Evolutionary conservation across 2,888 invertebrate genomes (phyloP), one percentile per base, ranked within the genome.

Genomic region (Cryptus armator): DNA sequence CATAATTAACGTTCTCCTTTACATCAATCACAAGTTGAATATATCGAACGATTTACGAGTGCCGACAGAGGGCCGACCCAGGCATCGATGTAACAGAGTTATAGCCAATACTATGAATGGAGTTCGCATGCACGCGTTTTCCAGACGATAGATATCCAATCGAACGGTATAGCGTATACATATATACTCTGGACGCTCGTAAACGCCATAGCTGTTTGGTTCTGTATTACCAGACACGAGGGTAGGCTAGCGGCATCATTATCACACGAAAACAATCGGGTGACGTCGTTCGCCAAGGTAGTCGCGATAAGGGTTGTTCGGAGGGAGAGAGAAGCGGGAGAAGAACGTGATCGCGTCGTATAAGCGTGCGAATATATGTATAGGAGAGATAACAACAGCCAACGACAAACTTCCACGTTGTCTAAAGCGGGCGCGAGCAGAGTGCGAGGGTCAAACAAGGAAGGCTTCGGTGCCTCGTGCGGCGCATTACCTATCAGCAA

Each of bases 241-340:
- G 43, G 56, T 46, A 74, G 66, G 7, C 16, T 43, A 24, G 19
- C 32, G 70, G 53, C 56, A 29, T 68, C 43, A 68, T 74, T 81
- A 81, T 81, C 74, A 37, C 43, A 19, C 12, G 74, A 81, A 81
- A 74, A 81, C 72, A 81, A 81, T 81, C 67, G 59, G 46, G 46
- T 67, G 48, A 43, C 67, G 48, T 24, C 32, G 48, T 76, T 66
- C 66, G 56, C 71, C 29, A 16, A 71, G 56, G 71, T 56, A 12
- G 80, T 29, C 19, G n/a, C 66, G 72, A 72, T 80, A 80, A 72
- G 80, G 80, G 56, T 67, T 67, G 80, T 72, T 80, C 66, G 12
- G 19, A 24, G 56, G 24, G 56, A 56, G 37, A 37, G 37, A 37
- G 37, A 37, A 9, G 37, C 5, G 37, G 6, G 59, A 43, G 62